These are phyloP conservation scores for Pseudotriccus pelzelni DNA, from an alignment of 2,797 vertebrate genomes.

Conservation along the genomic window DNA sequence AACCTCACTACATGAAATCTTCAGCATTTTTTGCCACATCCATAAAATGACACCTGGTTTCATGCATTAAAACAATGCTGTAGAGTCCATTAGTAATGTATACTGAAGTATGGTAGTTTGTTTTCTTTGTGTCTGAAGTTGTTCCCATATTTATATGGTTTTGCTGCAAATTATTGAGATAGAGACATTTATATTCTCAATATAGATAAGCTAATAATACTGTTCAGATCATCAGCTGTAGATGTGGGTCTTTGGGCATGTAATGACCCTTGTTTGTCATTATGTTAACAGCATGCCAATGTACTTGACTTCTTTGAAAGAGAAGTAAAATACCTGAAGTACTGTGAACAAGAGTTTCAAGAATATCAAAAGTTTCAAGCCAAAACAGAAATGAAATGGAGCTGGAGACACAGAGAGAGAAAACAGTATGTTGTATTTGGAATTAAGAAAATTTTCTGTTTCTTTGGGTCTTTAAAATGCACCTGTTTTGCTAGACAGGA, in stretches of 20 bases:
- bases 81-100: not conserved
- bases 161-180: not conserved
- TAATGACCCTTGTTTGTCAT: not conserved
- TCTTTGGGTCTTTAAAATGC: not conserved
- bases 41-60: not conserved
- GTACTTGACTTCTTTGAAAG: slow-evolving; percentile 83
- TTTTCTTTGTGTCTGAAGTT: not conserved
- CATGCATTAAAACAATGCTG: not conserved
- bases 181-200: not conserved
- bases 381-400: slow-evolving; percentile 67
- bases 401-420: slow-evolving; percentile 63
- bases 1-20: not conserved
- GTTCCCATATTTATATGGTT: not conserved
- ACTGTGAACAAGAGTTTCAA: slow-evolving; percentile 65
- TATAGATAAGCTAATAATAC: not conserved
- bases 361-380: slow-evolving; percentile 60
- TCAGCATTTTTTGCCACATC: not conserved
- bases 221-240: not conserved
- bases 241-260: not conserved
- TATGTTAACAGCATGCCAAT: slow-evolving; percentile 70
- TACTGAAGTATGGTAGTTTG: not conserved
- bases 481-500: not conserved
- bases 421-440: slow-evolving; percentile 64
- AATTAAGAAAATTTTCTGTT: not conserved
- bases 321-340: slow-evolving; percentile 81